Base-by-base conservation (phyloP, 2,888 invertebrate species). In the Clusia tigrina region DNA sequence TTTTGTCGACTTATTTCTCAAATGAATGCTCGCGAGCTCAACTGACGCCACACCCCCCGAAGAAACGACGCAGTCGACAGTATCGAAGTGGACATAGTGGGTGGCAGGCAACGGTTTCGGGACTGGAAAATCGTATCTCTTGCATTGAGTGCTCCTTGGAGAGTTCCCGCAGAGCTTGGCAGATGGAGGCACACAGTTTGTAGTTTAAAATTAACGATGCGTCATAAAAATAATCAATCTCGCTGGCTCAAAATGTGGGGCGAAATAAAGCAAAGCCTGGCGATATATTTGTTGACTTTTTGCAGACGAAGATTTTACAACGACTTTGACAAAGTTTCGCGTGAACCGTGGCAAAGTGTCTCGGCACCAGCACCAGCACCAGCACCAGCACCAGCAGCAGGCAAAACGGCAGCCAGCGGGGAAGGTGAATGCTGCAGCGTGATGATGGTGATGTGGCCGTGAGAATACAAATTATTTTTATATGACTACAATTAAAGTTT, bases 121-220 rank as follows among this genome's bases (percentile, higher is more conserved):
- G n/a, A 48, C 48, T 9, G 5, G 48, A 3, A 42, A 48, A 48
- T 22, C 18, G 48, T 3, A n/a, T 32, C 32, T 9, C 32, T 6
- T 6, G 12, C 18, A 22, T 18, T 3, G 48, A 48, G 5, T 42
- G 15, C n/a, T n/a, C 42, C 42, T 18, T 15, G 48, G 48, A 22
- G 22, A 22, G 22, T 48, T 48, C 15, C n/a, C 12, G 42, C 42
- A n/a, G 6, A 32, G 6, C 6, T 32, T 17, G 23, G 23, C 48
- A 20, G n/a, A n/a, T n/a, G n/a, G n/a, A n/a, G n/a, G 24, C 57
- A 46, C 48, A 58, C 58, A 58, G 18, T 58, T 58, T 22, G 32
- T 51, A 48, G 58, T 51, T 58, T 58, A 58, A 58, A 58, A 58
- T 58, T 58, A 58, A 58, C 58, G 58, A 55, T 55, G 25, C 10